phyloP scores from a whole-genome alignment of 2,113 vertebrate genomes.

The Chitala chitala region DNA sequence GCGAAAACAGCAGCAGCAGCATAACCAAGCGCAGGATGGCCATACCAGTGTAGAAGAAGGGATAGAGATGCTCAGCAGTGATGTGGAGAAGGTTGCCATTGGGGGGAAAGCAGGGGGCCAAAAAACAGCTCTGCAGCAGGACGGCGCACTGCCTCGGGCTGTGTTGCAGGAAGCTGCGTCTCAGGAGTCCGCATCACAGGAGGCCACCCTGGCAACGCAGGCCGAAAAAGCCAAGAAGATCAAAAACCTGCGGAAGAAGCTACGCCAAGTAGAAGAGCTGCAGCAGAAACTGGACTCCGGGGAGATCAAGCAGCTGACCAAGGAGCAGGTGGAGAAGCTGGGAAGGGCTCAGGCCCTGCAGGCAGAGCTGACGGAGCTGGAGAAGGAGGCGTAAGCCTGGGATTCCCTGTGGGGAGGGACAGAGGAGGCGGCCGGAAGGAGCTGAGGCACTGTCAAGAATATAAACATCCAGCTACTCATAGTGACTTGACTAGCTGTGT shows the following conservation, averaged over 20 bases:
- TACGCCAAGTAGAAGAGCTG: conserved; percentile 85
- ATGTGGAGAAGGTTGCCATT: conserved; percentile 63
- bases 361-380: conserved; percentile 75
- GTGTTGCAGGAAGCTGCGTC: not conserved
- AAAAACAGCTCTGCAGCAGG: conserved; percentile 30
- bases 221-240: conserved; percentile 76
- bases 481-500: too few species aligned
- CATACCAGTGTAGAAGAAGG: conserved; percentile 52
- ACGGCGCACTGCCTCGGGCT: not conserved
- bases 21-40: conserved; percentile 37
- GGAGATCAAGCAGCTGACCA: conserved; percentile 73
- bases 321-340: conserved; percentile 87
- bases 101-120: conserved; percentile 6
- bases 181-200: too few species aligned
- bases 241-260: conserved; percentile 86
- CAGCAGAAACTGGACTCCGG: conserved; percentile 80
- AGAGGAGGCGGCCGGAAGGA: not conserved
- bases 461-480: conserved; percentile 33
- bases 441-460: conserved; percentile 19
- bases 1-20: conserved; percentile 73
- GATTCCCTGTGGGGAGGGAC: not conserved
- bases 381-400: conserved; percentile 62
- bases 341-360: conserved; percentile 63
- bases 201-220: conserved; percentile 35
- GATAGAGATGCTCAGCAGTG: conserved; percentile 56